phyloP scores from a whole-genome alignment of 2,113 vertebrate genomes.

The Cynoglossus semilaevis region DNA sequence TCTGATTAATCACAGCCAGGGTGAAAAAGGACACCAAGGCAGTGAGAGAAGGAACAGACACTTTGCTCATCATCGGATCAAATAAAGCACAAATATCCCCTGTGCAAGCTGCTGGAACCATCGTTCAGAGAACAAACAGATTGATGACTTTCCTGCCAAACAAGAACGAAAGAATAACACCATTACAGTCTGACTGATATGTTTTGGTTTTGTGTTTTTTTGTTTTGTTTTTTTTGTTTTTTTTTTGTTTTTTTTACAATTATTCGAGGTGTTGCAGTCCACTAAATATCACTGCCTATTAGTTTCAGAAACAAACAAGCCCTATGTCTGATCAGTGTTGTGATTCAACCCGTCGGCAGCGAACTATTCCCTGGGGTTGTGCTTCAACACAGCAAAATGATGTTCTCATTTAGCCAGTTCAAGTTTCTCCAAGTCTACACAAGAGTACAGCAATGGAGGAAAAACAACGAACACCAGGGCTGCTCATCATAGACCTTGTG shows the following conservation, averaged over 20 bases:
- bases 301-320: slow-evolving; percentile 57
- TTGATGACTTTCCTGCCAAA: slow-evolving; percentile 25
- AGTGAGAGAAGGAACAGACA: background rate
- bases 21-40: background rate
- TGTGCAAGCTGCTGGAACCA: slow-evolving; percentile 29
- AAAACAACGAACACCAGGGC: slow-evolving; percentile 44
- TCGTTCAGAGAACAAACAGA: slow-evolving; percentile 15
- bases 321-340: slow-evolving; percentile 50
- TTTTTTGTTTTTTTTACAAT: slow-evolving; percentile 17
- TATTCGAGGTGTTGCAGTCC: slow-evolving; percentile 45
- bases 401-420: slow-evolving; percentile 61
- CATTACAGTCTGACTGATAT: background rate
- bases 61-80: background rate
- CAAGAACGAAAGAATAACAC: slow-evolving; percentile 13
- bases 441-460: slow-evolving; percentile 36
- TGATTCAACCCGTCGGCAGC: slow-evolving; percentile 67
- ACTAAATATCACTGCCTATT: slow-evolving; percentile 45
- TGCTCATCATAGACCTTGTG: slow-evolving; percentile 49
- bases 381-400: slow-evolving; percentile 56
- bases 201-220: no score
- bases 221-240: no score
- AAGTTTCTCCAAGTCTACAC: slow-evolving; percentile 32
- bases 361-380: slow-evolving; percentile 69
- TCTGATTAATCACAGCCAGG: slow-evolving; percentile 21
- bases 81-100: background rate